Conservation (phyloP, 2,113 vertebrate genomes). For the Carettochelys insculpta region DNA sequence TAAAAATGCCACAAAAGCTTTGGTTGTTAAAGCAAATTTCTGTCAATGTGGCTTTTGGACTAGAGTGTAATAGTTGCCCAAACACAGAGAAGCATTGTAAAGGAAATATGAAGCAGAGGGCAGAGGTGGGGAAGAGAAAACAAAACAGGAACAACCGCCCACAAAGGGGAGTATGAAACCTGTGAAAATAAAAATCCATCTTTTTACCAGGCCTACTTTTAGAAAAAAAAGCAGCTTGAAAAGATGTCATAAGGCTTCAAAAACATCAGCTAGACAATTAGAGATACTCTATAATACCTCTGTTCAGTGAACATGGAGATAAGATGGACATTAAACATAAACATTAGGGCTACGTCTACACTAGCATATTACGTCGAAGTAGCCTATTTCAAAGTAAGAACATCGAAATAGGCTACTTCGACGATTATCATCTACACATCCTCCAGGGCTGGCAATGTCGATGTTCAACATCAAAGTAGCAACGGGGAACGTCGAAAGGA, state of each 20-base stretch:
- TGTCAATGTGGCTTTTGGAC: background rate
- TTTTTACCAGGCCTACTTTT: background rate
- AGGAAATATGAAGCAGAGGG: slow-evolving; percentile 20
- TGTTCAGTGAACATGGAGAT: background rate
- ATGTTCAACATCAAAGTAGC: too few species aligned
- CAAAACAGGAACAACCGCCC: slow-evolving; percentile 4
- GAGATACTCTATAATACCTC: background rate
- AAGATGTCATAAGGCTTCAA: background rate
- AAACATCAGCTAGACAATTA: slow-evolving; percentile 14
- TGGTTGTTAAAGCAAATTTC: slow-evolving; percentile 45
- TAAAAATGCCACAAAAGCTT: slow-evolving; percentile 53
- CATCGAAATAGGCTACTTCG: too few species aligned
- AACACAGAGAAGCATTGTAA: slow-evolving; percentile 44
- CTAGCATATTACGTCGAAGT: too few species aligned
- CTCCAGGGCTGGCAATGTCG: too few species aligned
- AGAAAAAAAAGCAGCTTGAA: background rate
- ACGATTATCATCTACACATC: too few species aligned
- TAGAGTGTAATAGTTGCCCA: background rate
- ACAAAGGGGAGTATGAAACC: background rate
- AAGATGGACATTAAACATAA: slow-evolving; percentile 6
- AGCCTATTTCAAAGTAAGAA: too few species aligned
- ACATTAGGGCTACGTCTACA: slow-evolving; percentile 18
- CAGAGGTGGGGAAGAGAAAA: slow-evolving; percentile 5
- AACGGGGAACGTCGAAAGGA: too few species aligned
- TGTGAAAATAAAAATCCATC: slow-evolving; percentile 30